Evolutionary conservation across 2,888 invertebrate genomes (phyloP).

Genomic region (Scaptomyza flava): DNA sequence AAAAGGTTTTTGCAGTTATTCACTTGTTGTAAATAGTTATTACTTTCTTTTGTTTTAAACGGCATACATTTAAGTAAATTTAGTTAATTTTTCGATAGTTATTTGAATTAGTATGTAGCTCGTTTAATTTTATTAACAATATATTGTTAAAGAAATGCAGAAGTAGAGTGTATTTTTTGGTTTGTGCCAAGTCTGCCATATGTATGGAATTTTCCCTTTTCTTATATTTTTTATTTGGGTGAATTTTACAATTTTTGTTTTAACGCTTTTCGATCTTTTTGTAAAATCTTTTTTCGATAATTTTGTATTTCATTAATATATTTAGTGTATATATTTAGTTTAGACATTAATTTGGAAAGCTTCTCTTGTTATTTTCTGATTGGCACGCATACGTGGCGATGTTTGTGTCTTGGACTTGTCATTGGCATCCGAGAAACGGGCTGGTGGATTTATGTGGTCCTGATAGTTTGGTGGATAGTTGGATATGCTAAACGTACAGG

Average conservation of each 20-base stretch:
- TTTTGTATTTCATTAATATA: constrained; percentile 21
- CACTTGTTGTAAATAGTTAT: constrained; percentile 54
- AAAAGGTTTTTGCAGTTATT: constrained; percentile 42
- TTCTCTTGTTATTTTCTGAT: constrained; percentile 87
- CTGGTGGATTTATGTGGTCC: constrained; percentile 93
- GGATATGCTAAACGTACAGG: constrained; percentile 87
- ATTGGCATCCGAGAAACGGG: constrained; percentile 91
- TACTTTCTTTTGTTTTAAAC: constrained; percentile 10
- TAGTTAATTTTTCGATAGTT: constrained; percentile 27
- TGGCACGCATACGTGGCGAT: constrained; percentile 85
- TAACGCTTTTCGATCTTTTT: constrained; percentile 27
- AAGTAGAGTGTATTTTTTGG: constrained; percentile 27
- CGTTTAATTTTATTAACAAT: constrained; percentile 37
- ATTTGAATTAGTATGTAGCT: constrained; percentile 35
- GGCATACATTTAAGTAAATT: constrained; percentile 27
- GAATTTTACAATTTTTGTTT: constrained; percentile 63
- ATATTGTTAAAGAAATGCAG: constrained; percentile 52
- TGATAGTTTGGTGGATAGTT: constrained; percentile 92
- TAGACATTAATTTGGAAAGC: constrained; percentile 92
- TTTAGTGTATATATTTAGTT: constrained; percentile 30
- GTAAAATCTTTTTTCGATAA: constrained; percentile 27
- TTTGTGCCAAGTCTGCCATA: constrained; percentile 32
- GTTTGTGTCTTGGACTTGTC: constrained; percentile 84
- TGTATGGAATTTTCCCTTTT: constrained; percentile 29
- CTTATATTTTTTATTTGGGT: constrained; percentile 37